Evolutionary conservation across 1,140 invertebrate genomes (phyloP).

Genomic region (Drosophila gunungcola): DNA sequence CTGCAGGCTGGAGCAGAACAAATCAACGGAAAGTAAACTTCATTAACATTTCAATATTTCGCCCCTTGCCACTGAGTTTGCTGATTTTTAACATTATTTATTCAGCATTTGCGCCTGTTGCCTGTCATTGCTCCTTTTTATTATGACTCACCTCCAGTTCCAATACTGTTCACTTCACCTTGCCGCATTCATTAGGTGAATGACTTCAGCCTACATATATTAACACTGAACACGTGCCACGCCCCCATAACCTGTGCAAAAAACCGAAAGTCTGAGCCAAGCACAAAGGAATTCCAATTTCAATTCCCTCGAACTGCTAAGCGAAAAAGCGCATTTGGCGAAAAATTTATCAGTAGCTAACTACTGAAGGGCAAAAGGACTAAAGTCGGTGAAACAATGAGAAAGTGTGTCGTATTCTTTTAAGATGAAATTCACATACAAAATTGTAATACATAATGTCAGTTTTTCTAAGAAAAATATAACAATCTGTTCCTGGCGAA

Average conservation of each 20-base stretch:
- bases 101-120: conserved; percentile 76
- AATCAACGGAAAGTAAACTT: conserved; percentile 80
- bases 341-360: conserved; percentile 31
- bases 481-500: too few species aligned
- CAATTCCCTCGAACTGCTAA: conserved; percentile 40
- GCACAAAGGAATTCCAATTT: conserved; percentile 43
- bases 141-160: conserved; percentile 10
- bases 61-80: conserved; percentile 55
- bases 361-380: not conserved
- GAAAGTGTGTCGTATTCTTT: not conserved
- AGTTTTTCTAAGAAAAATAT: not conserved
- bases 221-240: conserved; percentile 61
- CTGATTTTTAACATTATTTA: conserved; percentile 71
- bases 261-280: conserved; percentile 3
- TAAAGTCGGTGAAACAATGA: not conserved
- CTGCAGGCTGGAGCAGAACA: conserved; percentile 51
- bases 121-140: conserved; percentile 63
- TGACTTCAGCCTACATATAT: conserved; percentile 61
- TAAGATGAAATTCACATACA: not conserved
- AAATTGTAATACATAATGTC: not conserved
- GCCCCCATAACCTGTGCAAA: conserved; percentile 15
- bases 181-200: conserved; percentile 77
- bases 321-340: conserved; percentile 30
- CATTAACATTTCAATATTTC: conserved; percentile 81
- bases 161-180: conserved; percentile 57